Evolutionary conservation across 2,888 invertebrate genomes (phyloP), one percentile per base, ranked within the genome.

Genomic region (Melikaiella ostensackeni): DNA sequence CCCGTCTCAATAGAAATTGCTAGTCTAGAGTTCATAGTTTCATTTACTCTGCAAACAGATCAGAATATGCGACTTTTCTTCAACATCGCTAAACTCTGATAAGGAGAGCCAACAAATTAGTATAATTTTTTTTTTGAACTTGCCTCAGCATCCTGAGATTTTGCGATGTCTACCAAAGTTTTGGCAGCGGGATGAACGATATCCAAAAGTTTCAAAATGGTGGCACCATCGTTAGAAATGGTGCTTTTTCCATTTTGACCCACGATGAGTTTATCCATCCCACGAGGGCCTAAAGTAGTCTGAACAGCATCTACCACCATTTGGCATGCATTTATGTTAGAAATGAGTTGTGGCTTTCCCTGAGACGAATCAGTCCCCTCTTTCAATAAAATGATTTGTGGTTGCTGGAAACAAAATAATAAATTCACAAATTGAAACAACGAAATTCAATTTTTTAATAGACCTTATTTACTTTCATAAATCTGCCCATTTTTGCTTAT

Each of bases 221-320:
- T 99, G 8, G 99, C 99, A 19, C 99, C 99, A 92, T 99, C 99
- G 90, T 99, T 99, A 1, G 99, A 99, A 85, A 99, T 99, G 3
- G 98, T 98, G 0, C 98, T 96, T 90, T 97, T 98, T 78, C 98
- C 98, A 83, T 94, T 94, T 81, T 94, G 94, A 89, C 98, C 97
- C 0, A 99, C 98, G 80, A 99, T 98, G 75, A 99, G 93, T 92
- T 99, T 99, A 92, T 99, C 99, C 98, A 99, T 98, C 82, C 99
- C 99, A 38, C 99, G 95, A 8, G 99, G 99, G 63, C 99, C 99
- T 61, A 99, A 93, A 0, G 99, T 99, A 0, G 99, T 99, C 78
- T 99, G 95, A 81, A 99, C 98, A 57, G 98, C 97, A 93, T 99
- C 99, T 1, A 98, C 98, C 46, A 99, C 96, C 11, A 95, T 93